A percentile compares a stretch with the other conserved stretches of the same genome.
phyloP scores from a whole-genome alignment of 2,797 vertebrate species.

The Sebastes trivittatus region DNA sequence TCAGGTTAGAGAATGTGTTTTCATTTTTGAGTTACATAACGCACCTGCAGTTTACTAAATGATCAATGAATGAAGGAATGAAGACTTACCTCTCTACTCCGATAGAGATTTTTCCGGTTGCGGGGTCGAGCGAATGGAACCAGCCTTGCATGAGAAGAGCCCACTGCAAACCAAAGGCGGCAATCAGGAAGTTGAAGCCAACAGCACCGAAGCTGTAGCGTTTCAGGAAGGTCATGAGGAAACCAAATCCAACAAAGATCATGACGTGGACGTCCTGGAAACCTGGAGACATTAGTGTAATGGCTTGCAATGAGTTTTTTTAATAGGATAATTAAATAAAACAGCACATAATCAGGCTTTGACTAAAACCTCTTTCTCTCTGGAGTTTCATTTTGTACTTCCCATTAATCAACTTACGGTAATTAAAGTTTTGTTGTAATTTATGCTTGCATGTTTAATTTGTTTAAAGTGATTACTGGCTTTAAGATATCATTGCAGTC shows the following conservation, averaged over 20 bases:
- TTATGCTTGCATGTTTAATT: background rate
- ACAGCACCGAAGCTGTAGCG: constrained; percentile 92
- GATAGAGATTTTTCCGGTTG: constrained; percentile 83
- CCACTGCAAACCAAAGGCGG: constrained; percentile 96
- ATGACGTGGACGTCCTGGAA: constrained; percentile 98
- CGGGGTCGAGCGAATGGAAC: constrained; percentile 84
- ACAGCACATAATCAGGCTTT: background rate
- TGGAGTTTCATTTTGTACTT: background rate
- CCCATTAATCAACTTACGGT: background rate
- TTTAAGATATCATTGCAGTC: background rate
- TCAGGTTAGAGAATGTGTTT: background rate
- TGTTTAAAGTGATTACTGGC: background rate
- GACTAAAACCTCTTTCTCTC: background rate
- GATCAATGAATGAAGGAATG: background rate
- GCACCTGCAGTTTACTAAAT: background rate
- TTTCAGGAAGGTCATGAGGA: constrained; percentile 97
- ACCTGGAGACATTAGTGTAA: constrained; percentile 76
- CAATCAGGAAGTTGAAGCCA: constrained; percentile 96
- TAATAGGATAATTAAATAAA: background rate
- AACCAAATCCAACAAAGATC: constrained; percentile 98
- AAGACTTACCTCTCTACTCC: constrained; percentile 87
- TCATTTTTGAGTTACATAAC: background rate
- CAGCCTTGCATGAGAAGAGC: constrained; percentile 97
- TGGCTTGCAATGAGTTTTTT: background rate
- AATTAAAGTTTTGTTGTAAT: background rate